phyloP scores from a whole-genome alignment of 2,888 invertebrate species.

The Gryllus longicercus region DNA sequence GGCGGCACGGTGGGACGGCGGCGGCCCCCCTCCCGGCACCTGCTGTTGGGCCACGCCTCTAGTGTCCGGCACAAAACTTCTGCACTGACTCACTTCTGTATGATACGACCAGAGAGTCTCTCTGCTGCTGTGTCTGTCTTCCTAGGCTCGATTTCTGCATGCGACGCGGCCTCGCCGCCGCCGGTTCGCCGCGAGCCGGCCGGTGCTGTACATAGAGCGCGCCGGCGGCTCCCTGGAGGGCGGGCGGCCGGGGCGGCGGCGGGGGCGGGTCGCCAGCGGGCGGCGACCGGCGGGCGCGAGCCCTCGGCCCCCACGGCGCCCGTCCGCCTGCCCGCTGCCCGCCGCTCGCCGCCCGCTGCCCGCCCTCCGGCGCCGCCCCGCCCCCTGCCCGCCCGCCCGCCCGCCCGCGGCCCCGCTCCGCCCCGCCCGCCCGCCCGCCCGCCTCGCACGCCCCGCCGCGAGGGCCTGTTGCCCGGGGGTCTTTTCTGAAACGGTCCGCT shows the following conservation, averaged over 20 bases:
- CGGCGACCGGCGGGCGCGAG: background rate
- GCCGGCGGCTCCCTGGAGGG: too few species aligned
- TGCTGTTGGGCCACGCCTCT: background rate
- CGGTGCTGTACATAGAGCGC: background rate
- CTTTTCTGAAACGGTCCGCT: conserved; percentile 8
- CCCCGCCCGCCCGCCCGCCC: background rate
- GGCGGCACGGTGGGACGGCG: background rate
- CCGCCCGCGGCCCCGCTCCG: background rate
- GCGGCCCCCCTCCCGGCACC: conserved; percentile 17
- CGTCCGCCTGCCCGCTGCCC: background rate
- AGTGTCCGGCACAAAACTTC: conserved; percentile 3
- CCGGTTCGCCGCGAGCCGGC: background rate
- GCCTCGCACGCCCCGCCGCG: background rate
- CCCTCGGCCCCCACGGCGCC: background rate
- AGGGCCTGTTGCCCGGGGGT: background rate
- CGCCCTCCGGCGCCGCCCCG: background rate
- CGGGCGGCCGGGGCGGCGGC: too few species aligned
- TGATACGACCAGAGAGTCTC: background rate
- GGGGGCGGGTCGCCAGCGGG: background rate
- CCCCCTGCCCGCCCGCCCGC: background rate
- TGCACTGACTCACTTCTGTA: conserved; percentile 3
- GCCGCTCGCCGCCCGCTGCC: background rate
- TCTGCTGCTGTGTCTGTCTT: conserved; percentile 10
- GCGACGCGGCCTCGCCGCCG: too few species aligned
- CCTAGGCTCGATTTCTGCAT: background rate